phyloP scores from a whole-genome alignment of 1,140 invertebrate genomes.

The Calosoma granatense region DNA sequence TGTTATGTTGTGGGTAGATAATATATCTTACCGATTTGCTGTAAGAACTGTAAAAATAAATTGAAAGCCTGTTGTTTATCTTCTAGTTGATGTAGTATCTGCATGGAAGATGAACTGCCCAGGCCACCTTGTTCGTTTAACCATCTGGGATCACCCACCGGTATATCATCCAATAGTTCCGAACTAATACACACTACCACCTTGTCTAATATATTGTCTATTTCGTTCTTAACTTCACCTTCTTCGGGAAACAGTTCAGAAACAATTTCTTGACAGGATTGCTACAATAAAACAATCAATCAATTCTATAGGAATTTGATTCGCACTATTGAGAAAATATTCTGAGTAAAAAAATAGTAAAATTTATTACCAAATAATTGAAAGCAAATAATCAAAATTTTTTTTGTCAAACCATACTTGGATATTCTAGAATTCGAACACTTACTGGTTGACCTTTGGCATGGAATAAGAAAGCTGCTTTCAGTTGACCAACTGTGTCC shows the following conservation, averaged over 20 bases:
- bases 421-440: no score
- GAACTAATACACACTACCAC: conserved; percentile 60
- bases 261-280: conserved; percentile 55
- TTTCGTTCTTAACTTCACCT: conserved; percentile 33
- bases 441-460: conserved; percentile 40
- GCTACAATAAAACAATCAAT: conserved; percentile 25
- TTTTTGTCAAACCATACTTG: conserved; percentile 2
- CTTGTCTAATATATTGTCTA: conserved; percentile 52
- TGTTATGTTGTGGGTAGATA: no score
- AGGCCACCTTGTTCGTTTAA: conserved; percentile 33
- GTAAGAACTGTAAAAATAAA: conserved; percentile 66
- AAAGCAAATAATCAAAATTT: neutral
- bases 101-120: conserved; percentile 61
- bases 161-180: conserved; percentile 79
- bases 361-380: neutral
- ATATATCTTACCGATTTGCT: conserved; percentile 58
- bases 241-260: conserved; percentile 55
- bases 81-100: conserved; percentile 70
- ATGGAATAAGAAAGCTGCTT: conserved; percentile 68
- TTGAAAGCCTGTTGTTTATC: conserved; percentile 75
- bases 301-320: conserved; percentile 9
- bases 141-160: conserved; percentile 81
- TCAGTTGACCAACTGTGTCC: conserved; percentile 56
- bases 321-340: neutral
- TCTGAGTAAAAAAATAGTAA: neutral